These are phyloP conservation scores for Sceloporus undulatus DNA, from an alignment of 2,113 vertebrate species.

Conservation along the genomic window DNA sequence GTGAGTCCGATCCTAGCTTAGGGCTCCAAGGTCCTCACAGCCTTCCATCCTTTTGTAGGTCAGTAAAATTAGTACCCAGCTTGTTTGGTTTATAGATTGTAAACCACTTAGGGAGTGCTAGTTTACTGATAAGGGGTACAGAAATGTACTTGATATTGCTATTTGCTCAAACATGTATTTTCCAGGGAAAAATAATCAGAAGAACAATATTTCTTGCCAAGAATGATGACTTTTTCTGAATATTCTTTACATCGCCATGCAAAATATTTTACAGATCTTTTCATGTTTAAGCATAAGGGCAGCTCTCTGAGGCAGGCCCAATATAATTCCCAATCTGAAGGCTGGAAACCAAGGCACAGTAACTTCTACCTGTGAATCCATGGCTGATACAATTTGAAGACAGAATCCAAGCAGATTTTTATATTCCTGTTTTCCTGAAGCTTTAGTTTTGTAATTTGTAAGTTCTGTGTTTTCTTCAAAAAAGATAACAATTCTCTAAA, in stretches of 20 bases:
- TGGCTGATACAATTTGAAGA: background rate
- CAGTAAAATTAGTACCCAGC: too few relatives aligned
- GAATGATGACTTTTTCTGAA: too few relatives aligned
- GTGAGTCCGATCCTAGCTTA: too few relatives aligned
- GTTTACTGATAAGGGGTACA: too few relatives aligned
- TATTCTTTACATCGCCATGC: background rate
- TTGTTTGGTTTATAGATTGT: too few relatives aligned
- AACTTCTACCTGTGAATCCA: background rate
- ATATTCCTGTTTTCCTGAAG: conserved; percentile 1
- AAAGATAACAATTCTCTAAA: background rate
- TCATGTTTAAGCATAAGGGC: background rate
- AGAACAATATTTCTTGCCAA: too few relatives aligned
- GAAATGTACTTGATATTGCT: too few relatives aligned
- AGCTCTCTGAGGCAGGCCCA: background rate
- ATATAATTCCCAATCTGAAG: background rate
- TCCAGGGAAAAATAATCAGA: too few relatives aligned
- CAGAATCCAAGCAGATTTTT: background rate
- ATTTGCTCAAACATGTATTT: too few relatives aligned
- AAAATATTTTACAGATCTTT: background rate
- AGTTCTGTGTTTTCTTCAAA: background rate
- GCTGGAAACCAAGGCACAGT: background rate
- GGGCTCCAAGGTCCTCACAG: too few relatives aligned
- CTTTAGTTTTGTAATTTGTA: background rate
- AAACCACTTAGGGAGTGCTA: too few relatives aligned
- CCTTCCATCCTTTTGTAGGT: too few relatives aligned